phyloP scores from a whole-genome alignment of 2,113 vertebrate species.

The Aptenodytes forsteri region DNA sequence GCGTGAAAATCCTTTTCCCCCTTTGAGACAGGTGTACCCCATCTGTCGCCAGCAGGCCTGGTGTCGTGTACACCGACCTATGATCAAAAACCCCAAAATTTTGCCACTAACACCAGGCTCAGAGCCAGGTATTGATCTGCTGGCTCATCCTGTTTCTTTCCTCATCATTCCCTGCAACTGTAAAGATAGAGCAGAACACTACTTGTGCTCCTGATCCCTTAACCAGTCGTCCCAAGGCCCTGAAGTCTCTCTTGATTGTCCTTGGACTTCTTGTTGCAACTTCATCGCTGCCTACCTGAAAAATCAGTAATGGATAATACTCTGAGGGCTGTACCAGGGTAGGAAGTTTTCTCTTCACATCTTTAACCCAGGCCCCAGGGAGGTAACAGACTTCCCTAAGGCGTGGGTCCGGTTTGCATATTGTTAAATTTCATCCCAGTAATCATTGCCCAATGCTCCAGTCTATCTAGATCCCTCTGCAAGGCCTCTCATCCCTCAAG shows the following conservation, averaged over 20 bases:
- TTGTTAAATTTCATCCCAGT: too few species aligned
- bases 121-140: neutral
- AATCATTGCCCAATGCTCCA: too few species aligned
- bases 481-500: too few species aligned
- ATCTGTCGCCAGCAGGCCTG: too few species aligned
- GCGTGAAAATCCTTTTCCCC: too few species aligned
- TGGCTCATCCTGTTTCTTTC: neutral
- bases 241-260: neutral
- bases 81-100: too few species aligned
- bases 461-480: too few species aligned
- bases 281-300: neutral
- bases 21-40: too few species aligned
- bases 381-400: too few species aligned
- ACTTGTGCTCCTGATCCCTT: neutral
- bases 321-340: accelerated
- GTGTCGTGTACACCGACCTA: too few species aligned
- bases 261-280: neutral
- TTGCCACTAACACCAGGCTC: neutral
- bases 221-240: neutral
- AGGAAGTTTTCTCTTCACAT: neutral
- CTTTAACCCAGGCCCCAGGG: neutral
- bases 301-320: neutral
- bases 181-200: neutral
- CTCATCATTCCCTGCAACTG: neutral
- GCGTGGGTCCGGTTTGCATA: too few species aligned